Percentiles rank a stretch among this genome's conserved stretches.
Conservation (phyloP, 2,113 vertebrate species). For the Boulengeromyrus knoepffleri region DNA sequence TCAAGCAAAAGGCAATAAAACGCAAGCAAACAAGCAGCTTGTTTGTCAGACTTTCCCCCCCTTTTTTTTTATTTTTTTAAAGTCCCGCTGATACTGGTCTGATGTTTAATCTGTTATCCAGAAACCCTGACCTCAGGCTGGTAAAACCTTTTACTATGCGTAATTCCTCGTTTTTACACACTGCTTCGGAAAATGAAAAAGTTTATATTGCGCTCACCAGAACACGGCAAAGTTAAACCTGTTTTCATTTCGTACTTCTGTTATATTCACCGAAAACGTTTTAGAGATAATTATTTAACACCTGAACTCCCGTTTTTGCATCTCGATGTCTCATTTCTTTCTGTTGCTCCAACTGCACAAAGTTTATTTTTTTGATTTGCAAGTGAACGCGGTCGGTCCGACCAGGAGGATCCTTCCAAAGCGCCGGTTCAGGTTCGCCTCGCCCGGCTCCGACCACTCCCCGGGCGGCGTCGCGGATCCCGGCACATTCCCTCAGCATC, state of each 20-base stretch:
- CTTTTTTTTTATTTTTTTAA: too few species aligned
- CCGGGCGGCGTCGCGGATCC: background rate
- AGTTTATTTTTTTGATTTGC: conserved; percentile 2
- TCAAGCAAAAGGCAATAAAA: background rate
- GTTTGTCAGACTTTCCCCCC: background rate
- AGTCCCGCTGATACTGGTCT: background rate
- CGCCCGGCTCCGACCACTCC: conserved; percentile 28
- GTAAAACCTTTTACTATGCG: background rate
- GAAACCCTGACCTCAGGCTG: background rate
- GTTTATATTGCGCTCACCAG: background rate
- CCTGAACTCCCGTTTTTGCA: background rate
- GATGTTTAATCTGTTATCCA: background rate
- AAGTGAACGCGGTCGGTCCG: background rate
- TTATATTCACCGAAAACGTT: background rate
- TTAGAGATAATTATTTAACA: background rate
- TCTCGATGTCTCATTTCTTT: background rate
- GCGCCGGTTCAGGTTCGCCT: background rate
- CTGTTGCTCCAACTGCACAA: background rate
- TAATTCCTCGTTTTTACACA: background rate
- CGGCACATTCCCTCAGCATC: conserved; percentile 18
- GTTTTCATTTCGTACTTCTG: background rate
- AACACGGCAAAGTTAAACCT: background rate
- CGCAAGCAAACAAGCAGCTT: background rate
- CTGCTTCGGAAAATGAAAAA: background rate
- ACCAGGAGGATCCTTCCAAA: background rate